Conservation (phyloP, 1,140 invertebrate genomes). For the Drosophila chauvacae region DNA sequence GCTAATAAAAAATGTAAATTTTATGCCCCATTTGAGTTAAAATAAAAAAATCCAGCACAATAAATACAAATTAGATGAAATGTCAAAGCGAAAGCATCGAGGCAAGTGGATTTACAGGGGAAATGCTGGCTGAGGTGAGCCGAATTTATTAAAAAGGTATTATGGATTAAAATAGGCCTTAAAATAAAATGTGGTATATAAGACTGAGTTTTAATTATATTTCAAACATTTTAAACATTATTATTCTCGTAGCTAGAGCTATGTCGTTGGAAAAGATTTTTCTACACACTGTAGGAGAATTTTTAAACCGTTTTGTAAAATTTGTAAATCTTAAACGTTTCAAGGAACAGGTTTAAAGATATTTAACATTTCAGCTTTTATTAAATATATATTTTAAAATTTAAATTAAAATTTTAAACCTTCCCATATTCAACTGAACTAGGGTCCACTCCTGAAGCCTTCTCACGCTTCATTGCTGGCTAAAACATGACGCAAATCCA, state of each 20-base stretch:
- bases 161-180: too few relatives aligned
- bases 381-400: background rate
- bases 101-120: constrained; percentile 12
- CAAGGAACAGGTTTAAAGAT: too few relatives aligned
- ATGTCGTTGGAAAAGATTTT: too few relatives aligned
- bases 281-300: too few relatives aligned
- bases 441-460: constrained; percentile 12
- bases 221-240: too few relatives aligned
- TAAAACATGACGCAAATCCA: constrained; percentile 41
- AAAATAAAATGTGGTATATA: too few relatives aligned
- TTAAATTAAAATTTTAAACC: background rate
- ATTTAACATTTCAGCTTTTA: background rate
- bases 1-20: constrained; percentile 78
- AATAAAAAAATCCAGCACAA: constrained; percentile 62
- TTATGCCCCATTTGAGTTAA: constrained; percentile 65
- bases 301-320: too few relatives aligned
- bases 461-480: constrained; percentile 28
- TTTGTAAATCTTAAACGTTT: too few relatives aligned
- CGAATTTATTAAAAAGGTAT: background rate
- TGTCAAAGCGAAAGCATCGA: constrained; percentile 42
- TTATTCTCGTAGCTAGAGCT: too few relatives aligned
- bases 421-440: background rate
- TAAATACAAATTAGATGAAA: constrained; percentile 80
- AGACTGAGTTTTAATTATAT: too few relatives aligned
- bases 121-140: background rate